These are phyloP conservation scores for Stenoptilia bipunctidactyla DNA, from an alignment of 2,888 invertebrate species.

Conservation along the genomic window DNA sequence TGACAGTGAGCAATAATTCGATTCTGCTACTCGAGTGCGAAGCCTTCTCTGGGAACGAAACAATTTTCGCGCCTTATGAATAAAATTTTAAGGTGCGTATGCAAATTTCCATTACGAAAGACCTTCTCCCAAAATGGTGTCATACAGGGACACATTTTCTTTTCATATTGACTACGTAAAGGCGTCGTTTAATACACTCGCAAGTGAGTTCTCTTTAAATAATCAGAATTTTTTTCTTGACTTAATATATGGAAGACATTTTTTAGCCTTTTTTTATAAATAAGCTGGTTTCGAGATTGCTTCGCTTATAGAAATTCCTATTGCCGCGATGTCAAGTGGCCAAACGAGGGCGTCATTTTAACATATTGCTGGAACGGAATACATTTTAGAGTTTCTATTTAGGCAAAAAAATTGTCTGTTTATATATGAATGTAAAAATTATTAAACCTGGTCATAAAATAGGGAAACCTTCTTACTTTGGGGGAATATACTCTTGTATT, in stretches of 20 bases:
- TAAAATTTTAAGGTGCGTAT: slow-evolving; percentile 67
- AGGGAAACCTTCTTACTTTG: too few species aligned
- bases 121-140: slow-evolving; percentile 52
- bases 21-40: slow-evolving; percentile 50
- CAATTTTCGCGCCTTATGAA: slow-evolving; percentile 67
- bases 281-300: background rate
- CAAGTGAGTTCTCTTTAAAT: background rate
- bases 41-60: slow-evolving; percentile 32
- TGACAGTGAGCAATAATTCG: slow-evolving; percentile 51
- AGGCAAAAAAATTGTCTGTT: too few species aligned
- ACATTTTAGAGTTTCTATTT: too few species aligned
- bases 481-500: too few species aligned
- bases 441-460: too few species aligned
- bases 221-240: slow-evolving; percentile 5
- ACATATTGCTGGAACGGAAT: too few species aligned
- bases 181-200: slow-evolving; percentile 33
- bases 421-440: too few species aligned
- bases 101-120: slow-evolving; percentile 62
- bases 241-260: background rate
- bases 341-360: too few species aligned
- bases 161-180: slow-evolving; percentile 47
- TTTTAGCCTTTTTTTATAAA: background rate
- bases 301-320: background rate
- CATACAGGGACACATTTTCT: slow-evolving; percentile 50
- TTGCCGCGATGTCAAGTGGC: too few species aligned